Evolutionary conservation across 2,113 vertebrate species (phyloP).

Genomic region (Tenrec ecaudatus): DNA sequence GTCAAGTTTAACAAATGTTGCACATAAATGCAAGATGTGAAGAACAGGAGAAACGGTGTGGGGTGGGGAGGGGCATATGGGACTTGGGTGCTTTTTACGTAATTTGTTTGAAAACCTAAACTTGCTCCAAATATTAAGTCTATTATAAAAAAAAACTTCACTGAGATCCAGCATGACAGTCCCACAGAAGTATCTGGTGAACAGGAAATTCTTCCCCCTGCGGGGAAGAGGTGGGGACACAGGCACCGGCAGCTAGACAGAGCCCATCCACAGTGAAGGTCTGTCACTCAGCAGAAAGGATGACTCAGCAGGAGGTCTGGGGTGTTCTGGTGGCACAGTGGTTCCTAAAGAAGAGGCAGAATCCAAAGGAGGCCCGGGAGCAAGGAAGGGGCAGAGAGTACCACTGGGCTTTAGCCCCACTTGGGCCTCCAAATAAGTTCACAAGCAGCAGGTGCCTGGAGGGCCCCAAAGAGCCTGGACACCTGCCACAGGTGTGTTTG

Average conservation of each 20-base stretch:
- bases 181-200: no score
- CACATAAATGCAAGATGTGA: background rate
- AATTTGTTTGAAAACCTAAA: background rate
- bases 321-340: fast-evolving
- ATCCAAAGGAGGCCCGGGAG: background rate
- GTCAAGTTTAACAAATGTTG: background rate
- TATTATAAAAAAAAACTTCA: background rate
- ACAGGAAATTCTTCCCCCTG: no score
- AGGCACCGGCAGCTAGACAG: background rate
- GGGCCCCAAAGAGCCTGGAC: fast-evolving
- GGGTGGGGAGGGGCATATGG: background rate
- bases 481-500: fast-evolving
- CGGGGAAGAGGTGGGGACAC: background rate
- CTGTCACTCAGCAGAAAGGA: no score
- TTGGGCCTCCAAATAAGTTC: background rate
- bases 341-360: background rate
- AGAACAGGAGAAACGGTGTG: background rate
- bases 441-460: background rate
- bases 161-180: background rate
- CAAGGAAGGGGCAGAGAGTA: fast-evolving
- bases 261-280: fast-evolving
- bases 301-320: no score
- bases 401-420: background rate
- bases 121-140: background rate
- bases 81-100: background rate